These are phyloP conservation scores for Acrobasis suavella DNA, from an alignment of 2,888 invertebrate species.

Conservation along the genomic window DNA sequence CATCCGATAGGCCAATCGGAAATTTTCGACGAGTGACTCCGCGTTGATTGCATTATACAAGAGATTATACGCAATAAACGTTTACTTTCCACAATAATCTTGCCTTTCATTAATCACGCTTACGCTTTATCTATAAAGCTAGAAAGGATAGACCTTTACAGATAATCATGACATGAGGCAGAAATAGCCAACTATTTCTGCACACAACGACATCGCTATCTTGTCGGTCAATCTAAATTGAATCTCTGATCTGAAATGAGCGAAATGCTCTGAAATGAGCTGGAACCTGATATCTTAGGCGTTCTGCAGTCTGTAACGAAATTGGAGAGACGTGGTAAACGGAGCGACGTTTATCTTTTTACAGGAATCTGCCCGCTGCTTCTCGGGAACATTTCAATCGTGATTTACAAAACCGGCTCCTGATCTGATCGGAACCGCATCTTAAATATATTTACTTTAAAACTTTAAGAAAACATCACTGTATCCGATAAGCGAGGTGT, in stretches of 20 bases:
- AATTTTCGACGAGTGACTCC: constrained; percentile 51
- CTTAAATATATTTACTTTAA: constrained; percentile 28
- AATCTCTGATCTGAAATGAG: constrained; percentile 62
- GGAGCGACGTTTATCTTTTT: constrained; percentile 50
- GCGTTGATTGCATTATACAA: constrained; percentile 48
- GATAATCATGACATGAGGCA: constrained; percentile 45
- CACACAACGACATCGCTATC: constrained; percentile 53
- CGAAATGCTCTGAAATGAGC: constrained; percentile 54
- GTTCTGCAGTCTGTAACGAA: constrained; percentile 51
- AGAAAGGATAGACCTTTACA: constrained; percentile 34
- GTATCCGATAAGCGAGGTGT: constrained; percentile 25
- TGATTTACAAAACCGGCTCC: constrained; percentile 62
- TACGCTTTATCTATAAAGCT: constrained; percentile 21
- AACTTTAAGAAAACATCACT: constrained; percentile 5
- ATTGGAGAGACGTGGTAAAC: constrained; percentile 55
- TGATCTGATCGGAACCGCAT: constrained; percentile 46
- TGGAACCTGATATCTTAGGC: constrained; percentile 52
- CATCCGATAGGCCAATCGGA: constrained; percentile 54
- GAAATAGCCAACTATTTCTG: constrained; percentile 56
- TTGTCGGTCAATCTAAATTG: constrained; percentile 66
- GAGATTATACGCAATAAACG: constrained; percentile 47
- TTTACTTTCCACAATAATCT: constrained; percentile 25
- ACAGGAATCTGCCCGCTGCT: constrained; percentile 47
- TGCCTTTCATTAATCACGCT: not conserved
- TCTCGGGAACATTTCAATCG: constrained; percentile 68